These are phyloP conservation scores for Nomia melanderi DNA, from an alignment of 1,140 invertebrate genomes.

Conservation along the genomic window DNA sequence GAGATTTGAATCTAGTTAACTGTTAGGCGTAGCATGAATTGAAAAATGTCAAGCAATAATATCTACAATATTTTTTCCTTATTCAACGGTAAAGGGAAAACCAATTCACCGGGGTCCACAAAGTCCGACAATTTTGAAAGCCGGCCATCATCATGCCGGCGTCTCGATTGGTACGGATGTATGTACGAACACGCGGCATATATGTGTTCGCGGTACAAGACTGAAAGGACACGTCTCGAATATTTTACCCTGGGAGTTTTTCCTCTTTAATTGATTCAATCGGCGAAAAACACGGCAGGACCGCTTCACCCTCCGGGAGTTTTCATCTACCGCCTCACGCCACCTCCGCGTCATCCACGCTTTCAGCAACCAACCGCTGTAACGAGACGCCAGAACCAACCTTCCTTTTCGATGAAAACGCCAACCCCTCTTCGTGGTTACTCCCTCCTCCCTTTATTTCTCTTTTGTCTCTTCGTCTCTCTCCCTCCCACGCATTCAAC, in stretches of 20 bases:
- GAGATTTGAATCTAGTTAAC: no score
- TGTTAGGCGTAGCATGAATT: no score
- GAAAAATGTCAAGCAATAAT: not conserved
- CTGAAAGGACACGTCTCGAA: constrained; percentile 66
- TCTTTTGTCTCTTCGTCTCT: not conserved
- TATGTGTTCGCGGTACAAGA: constrained; percentile 51
- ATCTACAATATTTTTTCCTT: constrained; percentile 3
- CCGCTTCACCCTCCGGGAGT: constrained; percentile 62
- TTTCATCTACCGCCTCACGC: constrained; percentile 47
- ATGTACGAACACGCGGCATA: constrained; percentile 34
- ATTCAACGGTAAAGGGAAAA: not conserved
- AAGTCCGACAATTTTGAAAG: constrained; percentile 45
- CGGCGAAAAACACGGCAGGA: constrained; percentile 68
- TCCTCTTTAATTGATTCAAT: constrained; percentile 70
- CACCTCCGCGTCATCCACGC: constrained; percentile 57
- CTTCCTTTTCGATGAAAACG: constrained; percentile 63
- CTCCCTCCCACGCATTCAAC: not conserved
- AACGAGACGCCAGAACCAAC: constrained; percentile 66
- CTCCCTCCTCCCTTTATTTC: constrained; percentile 16
- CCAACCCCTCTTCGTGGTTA: constrained; percentile 67
- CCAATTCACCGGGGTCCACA: constrained; percentile 9
- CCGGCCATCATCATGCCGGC: constrained; percentile 33
- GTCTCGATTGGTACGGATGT: constrained; percentile 50
- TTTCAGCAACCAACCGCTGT: constrained; percentile 67
- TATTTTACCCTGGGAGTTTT: constrained; percentile 68